phyloP scores from a whole-genome alignment of 2,113 vertebrate genomes.

The Oryzias javanicus region DNA sequence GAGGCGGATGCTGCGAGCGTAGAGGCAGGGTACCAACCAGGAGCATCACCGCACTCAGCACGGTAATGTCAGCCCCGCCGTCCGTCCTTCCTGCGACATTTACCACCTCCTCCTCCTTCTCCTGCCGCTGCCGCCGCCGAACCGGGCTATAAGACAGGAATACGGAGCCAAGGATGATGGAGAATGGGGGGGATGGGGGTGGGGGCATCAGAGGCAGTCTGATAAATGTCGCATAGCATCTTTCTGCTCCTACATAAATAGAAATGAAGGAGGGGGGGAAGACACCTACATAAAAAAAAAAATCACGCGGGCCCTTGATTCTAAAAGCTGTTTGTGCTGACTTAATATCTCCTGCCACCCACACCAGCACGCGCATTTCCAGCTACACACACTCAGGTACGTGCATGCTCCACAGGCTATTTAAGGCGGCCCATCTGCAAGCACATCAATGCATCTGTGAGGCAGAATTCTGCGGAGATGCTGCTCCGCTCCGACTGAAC shows the following conservation, averaged over 20 bases:
- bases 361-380: constrained; percentile 11
- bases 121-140: neutral
- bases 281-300: neutral
- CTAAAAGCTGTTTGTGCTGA: constrained; percentile 13
- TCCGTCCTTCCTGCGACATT: constrained; percentile 30
- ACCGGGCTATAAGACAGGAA: neutral
- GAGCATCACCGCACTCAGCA: constrained; percentile 67
- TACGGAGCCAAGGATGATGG: constrained; percentile 10
- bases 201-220: constrained; percentile 34
- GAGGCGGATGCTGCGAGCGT: constrained; percentile 74
- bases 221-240: constrained; percentile 72
- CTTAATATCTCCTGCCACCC: constrained; percentile 21
- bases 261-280: no score
- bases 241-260: constrained; percentile 14
- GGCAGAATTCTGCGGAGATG: constrained; percentile 2
- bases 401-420: constrained; percentile 16
- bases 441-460: constrained; percentile 9
- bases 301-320: constrained; percentile 15
- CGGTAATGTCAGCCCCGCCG: constrained; percentile 66
- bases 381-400: constrained; percentile 12
- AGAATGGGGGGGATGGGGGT: neutral
- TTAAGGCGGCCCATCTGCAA: constrained; percentile 5
- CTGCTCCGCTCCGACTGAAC: neutral
- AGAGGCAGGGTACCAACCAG: constrained; percentile 69
- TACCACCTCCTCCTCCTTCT: neutral